phyloP scores from a whole-genome alignment of 2,797 vertebrate genomes.

The Arctocebus calabarensis region DNA sequence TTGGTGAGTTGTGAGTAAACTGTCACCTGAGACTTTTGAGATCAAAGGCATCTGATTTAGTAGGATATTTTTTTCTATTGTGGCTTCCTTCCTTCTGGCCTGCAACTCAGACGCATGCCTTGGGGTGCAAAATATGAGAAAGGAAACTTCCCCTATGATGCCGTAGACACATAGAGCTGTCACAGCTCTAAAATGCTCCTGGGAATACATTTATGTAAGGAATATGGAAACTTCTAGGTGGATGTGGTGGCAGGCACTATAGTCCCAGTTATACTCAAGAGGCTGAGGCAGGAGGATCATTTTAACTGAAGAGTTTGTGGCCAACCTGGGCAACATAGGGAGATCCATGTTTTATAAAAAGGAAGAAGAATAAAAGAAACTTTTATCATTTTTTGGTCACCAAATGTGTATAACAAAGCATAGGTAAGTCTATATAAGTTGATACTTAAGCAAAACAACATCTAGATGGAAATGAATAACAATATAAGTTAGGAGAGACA shows the following conservation, averaged over 20 bases:
- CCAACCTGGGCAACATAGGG: background rate
- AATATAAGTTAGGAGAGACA: background rate
- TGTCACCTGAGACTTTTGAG: background rate
- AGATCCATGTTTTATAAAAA: background rate
- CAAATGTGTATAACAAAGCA: background rate
- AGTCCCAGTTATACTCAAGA: background rate
- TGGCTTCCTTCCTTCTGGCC: background rate
- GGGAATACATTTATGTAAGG: background rate
- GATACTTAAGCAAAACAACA: background rate
- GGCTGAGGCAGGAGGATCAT: background rate
- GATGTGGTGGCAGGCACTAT: background rate
- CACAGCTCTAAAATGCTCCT: background rate
- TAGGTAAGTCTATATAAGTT: background rate
- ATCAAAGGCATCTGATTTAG: background rate
- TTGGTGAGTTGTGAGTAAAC: background rate
- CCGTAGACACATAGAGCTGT: background rate
- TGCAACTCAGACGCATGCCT: background rate
- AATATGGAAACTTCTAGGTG: background rate
- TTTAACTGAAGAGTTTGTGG: background rate
- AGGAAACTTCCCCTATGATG: background rate
- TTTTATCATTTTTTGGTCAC: background rate
- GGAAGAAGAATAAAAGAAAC: background rate
- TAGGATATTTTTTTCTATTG: background rate
- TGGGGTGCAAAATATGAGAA: background rate
- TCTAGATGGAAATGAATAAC: background rate